These are phyloP conservation scores for Xanthorhoe spadicearia DNA, from an alignment of 2,888 invertebrate genomes.

Conservation along the genomic window DNA sequence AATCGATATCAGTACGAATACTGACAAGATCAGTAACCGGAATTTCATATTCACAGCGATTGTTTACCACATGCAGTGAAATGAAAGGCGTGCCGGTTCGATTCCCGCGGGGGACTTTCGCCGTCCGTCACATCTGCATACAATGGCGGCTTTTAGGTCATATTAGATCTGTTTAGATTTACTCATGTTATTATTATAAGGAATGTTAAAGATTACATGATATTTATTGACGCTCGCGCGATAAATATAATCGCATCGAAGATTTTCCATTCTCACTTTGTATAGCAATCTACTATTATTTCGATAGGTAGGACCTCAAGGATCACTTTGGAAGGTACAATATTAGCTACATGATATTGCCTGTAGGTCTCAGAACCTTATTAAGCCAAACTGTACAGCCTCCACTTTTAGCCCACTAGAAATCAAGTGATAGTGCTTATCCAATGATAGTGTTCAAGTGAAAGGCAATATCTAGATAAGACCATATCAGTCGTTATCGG, in stretches of 20 bases:
- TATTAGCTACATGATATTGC: too few relatives aligned
- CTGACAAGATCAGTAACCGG: slow-evolving; percentile 8
- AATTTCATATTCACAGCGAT: slow-evolving; percentile 41
- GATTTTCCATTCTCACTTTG: too few relatives aligned
- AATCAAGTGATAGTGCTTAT: slow-evolving; percentile 3
- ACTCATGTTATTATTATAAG: neutral
- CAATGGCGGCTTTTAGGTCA: slow-evolving; percentile 57
- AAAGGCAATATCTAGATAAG: slow-evolving; percentile 21
- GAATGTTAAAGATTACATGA: neutral
- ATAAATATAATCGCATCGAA: too few relatives aligned
- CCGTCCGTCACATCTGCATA: slow-evolving; percentile 78
- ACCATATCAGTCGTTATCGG: slow-evolving; percentile 25
- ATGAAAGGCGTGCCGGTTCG: slow-evolving; percentile 73
- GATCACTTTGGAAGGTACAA: too few relatives aligned
- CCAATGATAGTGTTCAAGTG: slow-evolving; percentile 18
- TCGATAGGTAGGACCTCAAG: too few relatives aligned
- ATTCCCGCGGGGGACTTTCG: slow-evolving; percentile 73
- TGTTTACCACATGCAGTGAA: slow-evolving; percentile 52
- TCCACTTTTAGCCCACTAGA: neutral
- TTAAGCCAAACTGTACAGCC: neutral
- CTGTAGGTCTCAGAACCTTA: too few relatives aligned
- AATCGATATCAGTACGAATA: neutral
- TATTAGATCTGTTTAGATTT: slow-evolving; percentile 1
- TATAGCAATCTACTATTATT: too few relatives aligned
- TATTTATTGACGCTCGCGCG: too few relatives aligned